Evolutionary conservation across 2,888 invertebrate species (phyloP).

Genomic region (Trissoscelio sp.): DNA sequence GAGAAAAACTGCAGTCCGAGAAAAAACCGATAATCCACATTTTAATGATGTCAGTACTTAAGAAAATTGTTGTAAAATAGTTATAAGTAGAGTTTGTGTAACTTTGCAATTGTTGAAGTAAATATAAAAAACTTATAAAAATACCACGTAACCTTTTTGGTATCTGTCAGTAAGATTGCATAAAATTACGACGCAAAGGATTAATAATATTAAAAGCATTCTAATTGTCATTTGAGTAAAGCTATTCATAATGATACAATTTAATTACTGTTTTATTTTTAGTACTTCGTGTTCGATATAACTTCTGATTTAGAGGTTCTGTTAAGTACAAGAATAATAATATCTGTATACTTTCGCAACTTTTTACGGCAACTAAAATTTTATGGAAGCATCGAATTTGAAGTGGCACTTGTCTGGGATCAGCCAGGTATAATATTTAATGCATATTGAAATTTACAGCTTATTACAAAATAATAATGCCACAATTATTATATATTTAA

Average conservation of each 20-base stretch:
- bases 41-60: conserved; percentile 87
- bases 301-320: conserved; percentile 85
- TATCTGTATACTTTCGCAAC: conserved; percentile 84
- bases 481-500: no score
- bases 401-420: conserved; percentile 89
- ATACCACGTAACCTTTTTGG: no score
- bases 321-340: conserved; percentile 85
- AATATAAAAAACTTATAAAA: background rate
- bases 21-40: conserved; percentile 86
- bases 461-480: conserved; percentile 1
- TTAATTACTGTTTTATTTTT: conserved; percentile 39
- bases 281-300: conserved; percentile 90
- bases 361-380: conserved; percentile 77
- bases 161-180: no score
- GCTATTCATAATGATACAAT: background rate
- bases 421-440: conserved; percentile 85
- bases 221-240: no score
- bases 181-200: no score
- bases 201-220: no score
- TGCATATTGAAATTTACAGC: background rate
- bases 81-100: background rate
- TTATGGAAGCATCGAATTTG: conserved; percentile 86
- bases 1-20: conserved; percentile 85
- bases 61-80: conserved; percentile 11
- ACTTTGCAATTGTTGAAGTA: background rate